A percentile compares a stretch with the other conserved stretches of the same genome.
These are phyloP conservation scores for Gibbula magus DNA, from an alignment of 2,888 invertebrate genomes.

Conservation along the genomic window DNA sequence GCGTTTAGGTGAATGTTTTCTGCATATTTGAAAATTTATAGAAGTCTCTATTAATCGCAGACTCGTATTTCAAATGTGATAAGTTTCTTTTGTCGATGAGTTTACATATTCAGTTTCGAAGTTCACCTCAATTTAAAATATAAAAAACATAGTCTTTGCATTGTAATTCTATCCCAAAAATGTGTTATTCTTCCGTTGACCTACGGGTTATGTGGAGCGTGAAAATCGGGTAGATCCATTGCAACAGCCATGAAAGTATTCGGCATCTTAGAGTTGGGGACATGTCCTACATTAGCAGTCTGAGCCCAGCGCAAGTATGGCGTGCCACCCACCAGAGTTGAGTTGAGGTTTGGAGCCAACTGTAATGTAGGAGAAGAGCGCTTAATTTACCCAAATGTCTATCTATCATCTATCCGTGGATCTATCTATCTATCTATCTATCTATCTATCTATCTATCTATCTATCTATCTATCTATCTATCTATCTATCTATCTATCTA, in stretches of 20 bases:
- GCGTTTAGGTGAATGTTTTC: too few species aligned
- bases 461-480: too few species aligned
- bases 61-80: too few species aligned
- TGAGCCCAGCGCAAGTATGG: slow-evolving; percentile 61
- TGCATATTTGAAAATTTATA: too few species aligned
- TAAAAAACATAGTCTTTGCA: too few species aligned
- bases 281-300: slow-evolving; percentile 59
- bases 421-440: neutral
- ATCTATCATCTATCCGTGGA: neutral
- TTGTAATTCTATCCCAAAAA: too few species aligned
- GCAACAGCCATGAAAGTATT: slow-evolving; percentile 68
- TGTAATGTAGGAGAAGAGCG: neutral
- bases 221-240: slow-evolving; percentile 64
- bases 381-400: neutral
- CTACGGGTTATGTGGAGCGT: slow-evolving; percentile 40
- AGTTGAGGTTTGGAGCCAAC: slow-evolving; percentile 22
- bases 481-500: too few species aligned
- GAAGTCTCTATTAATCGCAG: too few species aligned
- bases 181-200: neutral
- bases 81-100: too few species aligned
- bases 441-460: neutral
- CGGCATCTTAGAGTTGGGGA: slow-evolving; percentile 55
- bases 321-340: slow-evolving; percentile 32
- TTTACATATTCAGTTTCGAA: too few species aligned
- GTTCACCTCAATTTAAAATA: too few species aligned